These are phyloP conservation scores for Sarcophaga subvicina DNA, from an alignment of 2,888 invertebrate species.

Conservation along the genomic window DNA sequence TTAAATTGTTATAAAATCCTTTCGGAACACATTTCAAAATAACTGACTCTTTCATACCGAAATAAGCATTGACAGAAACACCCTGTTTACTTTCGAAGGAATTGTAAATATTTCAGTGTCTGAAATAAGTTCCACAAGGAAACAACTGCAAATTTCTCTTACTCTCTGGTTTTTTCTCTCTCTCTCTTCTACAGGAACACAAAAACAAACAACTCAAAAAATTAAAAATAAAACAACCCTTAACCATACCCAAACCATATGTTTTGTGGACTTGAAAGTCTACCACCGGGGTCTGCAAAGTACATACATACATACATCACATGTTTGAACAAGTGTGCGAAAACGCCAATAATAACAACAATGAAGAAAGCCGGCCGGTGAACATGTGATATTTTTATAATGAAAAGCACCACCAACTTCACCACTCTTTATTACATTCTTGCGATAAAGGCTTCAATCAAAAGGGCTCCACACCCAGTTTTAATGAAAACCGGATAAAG, in stretches of 20 bases:
- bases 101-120: not conserved
- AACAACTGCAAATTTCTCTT: not conserved
- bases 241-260: constrained; percentile 38
- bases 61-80: not conserved
- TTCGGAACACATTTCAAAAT: not conserved
- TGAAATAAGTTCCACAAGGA: constrained; percentile 36
- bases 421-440: not conserved
- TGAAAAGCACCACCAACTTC: not conserved
- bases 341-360: not conserved
- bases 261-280: constrained; percentile 36
- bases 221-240: constrained; percentile 32
- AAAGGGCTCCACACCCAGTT: constrained; percentile 49
- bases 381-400: constrained; percentile 55
- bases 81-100: constrained; percentile 8
- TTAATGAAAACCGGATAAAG: constrained; percentile 27
- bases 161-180: not conserved
- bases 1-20: no score
- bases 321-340: constrained; percentile 38
- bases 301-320: not conserved
- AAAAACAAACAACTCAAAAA: not conserved
- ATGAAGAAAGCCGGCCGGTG: constrained; percentile 51
- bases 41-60: not conserved
- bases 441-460: not conserved
- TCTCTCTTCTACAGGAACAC: not conserved
- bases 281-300: constrained; percentile 29